Evolutionary conservation across 2,113 vertebrate species (phyloP).

Genomic region (Trematocara variabile): DNA sequence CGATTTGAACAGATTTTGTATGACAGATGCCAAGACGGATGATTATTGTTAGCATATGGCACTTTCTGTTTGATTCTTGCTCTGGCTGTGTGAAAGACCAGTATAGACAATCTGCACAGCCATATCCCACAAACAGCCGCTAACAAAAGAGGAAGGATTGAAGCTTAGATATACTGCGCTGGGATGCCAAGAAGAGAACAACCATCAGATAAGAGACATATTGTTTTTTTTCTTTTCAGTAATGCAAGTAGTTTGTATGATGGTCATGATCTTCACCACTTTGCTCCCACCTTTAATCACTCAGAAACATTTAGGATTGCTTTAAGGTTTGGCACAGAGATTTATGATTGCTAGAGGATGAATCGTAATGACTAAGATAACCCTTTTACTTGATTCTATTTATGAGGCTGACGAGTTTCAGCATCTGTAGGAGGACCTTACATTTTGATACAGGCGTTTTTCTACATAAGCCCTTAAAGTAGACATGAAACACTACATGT

Average conservation of each 20-base stretch:
- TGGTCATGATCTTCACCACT: neutral
- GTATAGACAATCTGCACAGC: neutral
- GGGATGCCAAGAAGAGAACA: neutral
- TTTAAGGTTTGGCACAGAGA: neutral
- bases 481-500: neutral
- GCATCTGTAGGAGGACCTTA: neutral
- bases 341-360: neutral
- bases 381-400: neutral
- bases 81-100: neutral
- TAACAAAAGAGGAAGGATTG: neutral
- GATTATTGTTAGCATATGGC: conserved; percentile 60
- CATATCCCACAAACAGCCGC: neutral
- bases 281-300: neutral
- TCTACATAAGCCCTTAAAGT: neutral
- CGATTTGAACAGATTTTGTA: conserved; percentile 45
- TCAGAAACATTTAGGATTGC: neutral
- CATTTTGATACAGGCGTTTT: neutral
- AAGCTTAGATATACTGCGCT: neutral
- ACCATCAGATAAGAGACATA: neutral
- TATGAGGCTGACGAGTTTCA: neutral
- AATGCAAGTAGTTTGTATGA: neutral
- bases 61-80: conserved; percentile 17
- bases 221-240: neutral
- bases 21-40: conserved; percentile 33
- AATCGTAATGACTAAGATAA: neutral